Evolutionary conservation across 92 coral and sea anemone genomes (phyloP), one percentile per base, ranked within the genome.

Genomic region (Epizoanthus fatuus): DNA sequence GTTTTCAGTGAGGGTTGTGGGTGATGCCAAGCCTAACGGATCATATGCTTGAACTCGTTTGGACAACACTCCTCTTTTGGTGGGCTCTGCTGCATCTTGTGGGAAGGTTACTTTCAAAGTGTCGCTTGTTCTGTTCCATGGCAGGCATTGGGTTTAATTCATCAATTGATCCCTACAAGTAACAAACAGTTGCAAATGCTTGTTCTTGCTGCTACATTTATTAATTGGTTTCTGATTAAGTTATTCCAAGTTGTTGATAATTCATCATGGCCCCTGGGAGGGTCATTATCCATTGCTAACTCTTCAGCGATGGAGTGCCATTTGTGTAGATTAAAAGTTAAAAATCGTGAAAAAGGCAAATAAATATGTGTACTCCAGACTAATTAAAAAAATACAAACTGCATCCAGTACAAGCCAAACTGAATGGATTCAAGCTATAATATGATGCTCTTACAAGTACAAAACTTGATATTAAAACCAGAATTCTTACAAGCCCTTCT

Each of bases 221-320:
- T 29, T 60, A 60, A n/a, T 60, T 60, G 22, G 25, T 15, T n/a
- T 19, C 66, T 20, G 20, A 15, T 20, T 9, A 15, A 15, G 11
- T 58, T 15, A 32, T 58, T 58, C 64, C 64, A 2, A 58, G 17
- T 15, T 58, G 17, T 15, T 5, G 37, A 15, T 25, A n/a, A n/a
- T 25, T 60, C 66, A 6, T 47, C 52, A 47, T 47, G 52, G 11
- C 66, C 66, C 7, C 37, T 29, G 3, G 37, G 22, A 20, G 7
- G 25, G 66, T 15, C 66, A 60, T 37, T 20, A 29, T 3, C 11
- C 20, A 15, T 60, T 51, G 83, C 85, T 25, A 86, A 22, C 7
- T 86, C 89, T 14, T 66, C n/a, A 7, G 52, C 78, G 59, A 79
- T 86, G 0, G 81, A 86, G 65, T 80, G 57, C 90, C 90, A 87